Conservation (phyloP, 1,140 invertebrate species). For the Drosophila ironensis region DNA sequence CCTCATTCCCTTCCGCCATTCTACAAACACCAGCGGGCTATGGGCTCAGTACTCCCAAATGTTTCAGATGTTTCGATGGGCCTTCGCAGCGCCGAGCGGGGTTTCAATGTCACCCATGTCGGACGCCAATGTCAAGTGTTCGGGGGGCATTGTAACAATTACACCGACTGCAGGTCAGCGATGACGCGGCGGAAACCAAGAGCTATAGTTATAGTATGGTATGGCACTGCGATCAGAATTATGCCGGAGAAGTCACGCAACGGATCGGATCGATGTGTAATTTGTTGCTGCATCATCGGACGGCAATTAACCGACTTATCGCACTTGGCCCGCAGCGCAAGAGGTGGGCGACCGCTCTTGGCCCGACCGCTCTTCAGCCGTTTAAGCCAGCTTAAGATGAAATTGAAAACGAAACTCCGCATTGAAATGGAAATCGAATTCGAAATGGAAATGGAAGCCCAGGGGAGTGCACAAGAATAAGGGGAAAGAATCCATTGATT, state of each 20-base stretch:
- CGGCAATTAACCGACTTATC: constrained; percentile 65
- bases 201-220: too few species aligned
- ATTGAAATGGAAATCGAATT: constrained; percentile 17
- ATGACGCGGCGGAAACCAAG: constrained; percentile 22
- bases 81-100: constrained; percentile 9
- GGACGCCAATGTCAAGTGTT: constrained; percentile 42
- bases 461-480: not conserved
- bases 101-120: constrained; percentile 41
- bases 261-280: constrained; percentile 8
- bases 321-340: constrained; percentile 49
- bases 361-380: not conserved
- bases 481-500: constrained; percentile 48
- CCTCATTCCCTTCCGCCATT: constrained; percentile 52
- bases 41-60: too few species aligned
- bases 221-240: constrained; percentile 41
- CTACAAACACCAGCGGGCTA: constrained; percentile 65
- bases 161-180: constrained; percentile 36
- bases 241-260: constrained; percentile 52
- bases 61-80: constrained; percentile 4
- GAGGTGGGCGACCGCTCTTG: constrained; percentile 1
- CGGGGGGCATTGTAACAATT: constrained; percentile 39
- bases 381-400: constrained; percentile 45
- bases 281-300: constrained; percentile 54
- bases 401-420: constrained; percentile 39
- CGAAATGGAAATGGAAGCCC: not conserved